Evolutionary conservation across 1,140 invertebrate species (phyloP), one percentile per base, ranked within the genome.

Genomic region (Drosophila miranda): DNA sequence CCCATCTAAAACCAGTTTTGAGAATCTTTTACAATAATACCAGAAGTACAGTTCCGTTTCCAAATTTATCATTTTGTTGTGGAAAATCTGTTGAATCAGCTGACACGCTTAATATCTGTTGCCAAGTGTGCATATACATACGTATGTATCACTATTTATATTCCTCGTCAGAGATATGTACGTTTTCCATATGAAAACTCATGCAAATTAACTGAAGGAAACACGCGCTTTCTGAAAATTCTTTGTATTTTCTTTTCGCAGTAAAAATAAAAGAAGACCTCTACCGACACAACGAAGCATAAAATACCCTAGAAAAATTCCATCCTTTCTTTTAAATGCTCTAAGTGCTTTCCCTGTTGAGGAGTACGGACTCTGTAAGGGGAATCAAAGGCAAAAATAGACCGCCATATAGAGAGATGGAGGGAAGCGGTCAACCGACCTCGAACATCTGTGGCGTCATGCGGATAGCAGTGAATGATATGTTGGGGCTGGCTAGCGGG

Each of bases 241-340:
- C 58, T 51, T 46, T 74, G 55, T 69, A 54, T 75, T 6, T 46
- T 28, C 19, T 76, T 83, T 83, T 72, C 50, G 70, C 71, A 75
- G 50, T 52, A 51, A 86, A 76, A 87, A 81, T 50, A 78, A 75
- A 81, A 64, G 75, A 81, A 79, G 51, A 50, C 52, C 23, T 57
- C 50, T 16, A 9, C 26, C 2, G 43, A 30, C 5, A 13, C 2
- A 60, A 42, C 23, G 62, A 56, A 51, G 13, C 13, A 1, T 9
- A 23, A n/a, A 48, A 48, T 55, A 67, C 60, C 11, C 60, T 63
- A 1, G 41, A 5, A n/a, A 3, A 6, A 11, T n/a, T 19, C 9
- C 11, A 38, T 3, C 3, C 9, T 4, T 13, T 14, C 13, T 28
- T 2, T 8, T 6, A 4, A 7, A 38, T 38, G 9, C 11, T 38